Percentiles rank a stretch among this genome's conserved stretches.
phyloP scores from a whole-genome alignment of 1,140 invertebrate species.

The Calosoma granatense region DNA sequence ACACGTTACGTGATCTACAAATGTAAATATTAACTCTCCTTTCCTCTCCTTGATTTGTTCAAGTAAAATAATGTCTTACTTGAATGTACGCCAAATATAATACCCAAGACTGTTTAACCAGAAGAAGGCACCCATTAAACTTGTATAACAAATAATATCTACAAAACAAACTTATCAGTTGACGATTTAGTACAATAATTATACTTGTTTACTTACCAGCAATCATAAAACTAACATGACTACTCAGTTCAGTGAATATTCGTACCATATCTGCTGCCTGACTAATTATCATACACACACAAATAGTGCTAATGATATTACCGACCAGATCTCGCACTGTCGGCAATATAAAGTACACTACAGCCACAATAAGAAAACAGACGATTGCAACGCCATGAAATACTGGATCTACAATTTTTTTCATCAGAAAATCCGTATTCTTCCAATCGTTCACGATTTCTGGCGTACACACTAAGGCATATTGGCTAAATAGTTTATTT shows the following conservation, averaged over 20 bases:
- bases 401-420: constrained; percentile 60
- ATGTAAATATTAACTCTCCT: constrained; percentile 1
- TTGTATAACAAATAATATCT: constrained; percentile 65
- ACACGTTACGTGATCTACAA: constrained; percentile 67
- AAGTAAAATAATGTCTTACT: constrained; percentile 35
- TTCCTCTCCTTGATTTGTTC: constrained; percentile 10
- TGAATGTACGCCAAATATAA: constrained; percentile 78
- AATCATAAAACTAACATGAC: constrained; percentile 65
- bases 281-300: constrained; percentile 59
- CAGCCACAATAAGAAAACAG: constrained; percentile 58
- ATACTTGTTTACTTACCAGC: constrained; percentile 44
- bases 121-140: constrained; percentile 66
- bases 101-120: constrained; percentile 76
- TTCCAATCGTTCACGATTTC: constrained; percentile 54
- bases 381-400: constrained; percentile 61
- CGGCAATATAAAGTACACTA: constrained; percentile 76
- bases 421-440: constrained; percentile 59
- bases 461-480: constrained; percentile 64
- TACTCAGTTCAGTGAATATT: constrained; percentile 68
- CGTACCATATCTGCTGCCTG: constrained; percentile 67
- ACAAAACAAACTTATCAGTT: constrained; percentile 31
- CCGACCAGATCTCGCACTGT: constrained; percentile 70
- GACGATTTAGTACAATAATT: not conserved
- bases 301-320: constrained; percentile 72
- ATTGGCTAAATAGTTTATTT: constrained; percentile 40